phyloP scores from a whole-genome alignment of 37 sponge, comb jelly and placozoan genomes.

The Aplysina aerophoba region DNA sequence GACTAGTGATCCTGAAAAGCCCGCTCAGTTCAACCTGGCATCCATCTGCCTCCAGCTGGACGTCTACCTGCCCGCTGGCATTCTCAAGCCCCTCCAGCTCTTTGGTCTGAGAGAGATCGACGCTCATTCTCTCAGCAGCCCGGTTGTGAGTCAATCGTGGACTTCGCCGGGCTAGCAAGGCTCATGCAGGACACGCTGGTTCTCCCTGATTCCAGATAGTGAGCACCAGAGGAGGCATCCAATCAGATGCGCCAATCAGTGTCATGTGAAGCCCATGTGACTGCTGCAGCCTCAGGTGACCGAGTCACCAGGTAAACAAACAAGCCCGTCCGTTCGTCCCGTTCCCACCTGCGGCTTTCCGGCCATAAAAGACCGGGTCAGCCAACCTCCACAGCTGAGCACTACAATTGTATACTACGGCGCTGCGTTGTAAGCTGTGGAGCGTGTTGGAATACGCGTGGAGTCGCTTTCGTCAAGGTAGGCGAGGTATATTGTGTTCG shows the following conservation, averaged over 20 bases:
- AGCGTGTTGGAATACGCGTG: no score
- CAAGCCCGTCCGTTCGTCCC: conserved; percentile 23
- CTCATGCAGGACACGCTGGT: not conserved
- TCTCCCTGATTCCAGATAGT: conserved; percentile 16
- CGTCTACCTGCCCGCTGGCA: conserved; percentile 73
- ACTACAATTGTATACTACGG: not conserved
- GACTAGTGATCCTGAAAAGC: conserved; percentile 58
- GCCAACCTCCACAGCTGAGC: not conserved
- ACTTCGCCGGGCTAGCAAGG: not conserved
- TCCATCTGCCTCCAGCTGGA: conserved; percentile 52
- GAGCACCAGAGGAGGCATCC: not conserved
- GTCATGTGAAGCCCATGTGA: not conserved
- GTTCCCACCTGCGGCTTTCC: no score
- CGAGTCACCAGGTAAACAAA: not conserved
- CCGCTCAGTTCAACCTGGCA: conserved; percentile 69
- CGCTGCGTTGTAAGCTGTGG: no score
- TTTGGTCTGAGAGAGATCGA: not conserved
- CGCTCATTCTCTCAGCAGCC: not conserved
- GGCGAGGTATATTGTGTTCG: no score
- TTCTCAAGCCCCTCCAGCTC: conserved; percentile 56
- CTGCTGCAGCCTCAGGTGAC: not conserved
- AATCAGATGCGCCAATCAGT: not conserved
- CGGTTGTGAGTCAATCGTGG: not conserved
- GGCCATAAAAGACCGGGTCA: not conserved
- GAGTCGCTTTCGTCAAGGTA: no score